Evolutionary conservation across 2,888 invertebrate species (phyloP), one percentile per base, ranked within the genome.

Genomic region (Melinaea marsaeus): DNA sequence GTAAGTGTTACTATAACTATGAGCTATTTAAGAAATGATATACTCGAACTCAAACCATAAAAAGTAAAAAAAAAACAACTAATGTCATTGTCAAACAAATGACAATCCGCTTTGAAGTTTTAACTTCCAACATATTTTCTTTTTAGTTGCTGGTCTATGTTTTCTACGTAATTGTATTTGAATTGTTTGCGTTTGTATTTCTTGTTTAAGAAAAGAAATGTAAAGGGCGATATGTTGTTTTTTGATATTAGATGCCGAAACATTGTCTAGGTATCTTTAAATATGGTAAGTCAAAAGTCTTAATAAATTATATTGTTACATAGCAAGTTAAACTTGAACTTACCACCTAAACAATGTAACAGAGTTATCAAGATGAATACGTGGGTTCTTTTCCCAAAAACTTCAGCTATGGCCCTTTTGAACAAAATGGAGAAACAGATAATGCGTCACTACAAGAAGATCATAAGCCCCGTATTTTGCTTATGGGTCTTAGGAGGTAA

Each of bases 401-500:
- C 80, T 98, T 97, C 88, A 97, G 96, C 55, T 98, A 98, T 84
- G 96, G 97, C 2, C 94, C 95, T 11, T 97, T 96, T 77, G 97
- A 97, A 80, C 96, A 95, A 64, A 96, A 96, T 76, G 94, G 92
- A 56, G 95, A 95, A 74, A 93, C 93, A 51, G 91, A 91, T 72
- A 92, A 82, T 71, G 85, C 92, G 55, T 92, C 93, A 57, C 80
- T 92, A 63, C 92, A 93, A 57, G 94, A 94, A 60, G 96, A 97
- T 78, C 95, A 95, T 73, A 98, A 98, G 83, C 98, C 99, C 57
- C 93, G 98, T 73, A 98, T 99, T 78, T 91, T 99, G 46, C 89
- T 99, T 34, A 98, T 99, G 98, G 99, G 99, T 3, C 91, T 98
- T 13, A 92, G 98, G 82, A 95, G 97, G 96, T 96, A 83, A 66